Evolutionary conservation across 1,140 invertebrate genomes (phyloP), one percentile per base, ranked within the genome.

Genomic region (Eupeodes corollae): DNA sequence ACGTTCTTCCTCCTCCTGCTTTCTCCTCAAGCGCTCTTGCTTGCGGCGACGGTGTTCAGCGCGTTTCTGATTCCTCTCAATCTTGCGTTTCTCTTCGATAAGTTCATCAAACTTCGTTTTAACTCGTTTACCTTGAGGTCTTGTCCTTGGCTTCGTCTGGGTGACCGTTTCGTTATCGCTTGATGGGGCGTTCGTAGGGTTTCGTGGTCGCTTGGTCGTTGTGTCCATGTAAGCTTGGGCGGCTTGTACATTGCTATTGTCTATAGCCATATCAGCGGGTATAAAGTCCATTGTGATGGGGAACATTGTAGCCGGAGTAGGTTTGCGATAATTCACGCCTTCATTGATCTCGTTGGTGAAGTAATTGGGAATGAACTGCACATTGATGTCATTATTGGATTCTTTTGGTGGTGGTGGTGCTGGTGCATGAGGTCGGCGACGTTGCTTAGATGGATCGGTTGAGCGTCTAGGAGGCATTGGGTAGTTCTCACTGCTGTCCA

Each of bases 401-500:
- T 19, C 42, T 8, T 26, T 26, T 26, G 13, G 49, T 31, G 47
- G 52, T 43, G 51, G 11, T 53, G 52, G 37, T 51, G n/a, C n/a
- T n/a, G n/a, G 52, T 11, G 49, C 46, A 21, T 48, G 48, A 1
- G 30, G 26, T 8, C 51, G 48, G 8, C 58, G 56, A 6, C 19
- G 45, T 31, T 55, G 30, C 9, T 44, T 41, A 16, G n/a, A 14
- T 31, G 12, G 45, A 42, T 32, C 21, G 14, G 26, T 15, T 34
- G 13, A 35, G 14, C 9, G 43, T 30, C 21, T 9, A 18, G 44
- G 26, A 37, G 37, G 12, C 46, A 45, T 8, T 14, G 42, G 9
- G 31, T 31, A 26, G 49, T 62, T 59, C 50, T 66, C 63, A 10
- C 51, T 48, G 31, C 63, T 66, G 44, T 53, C 63, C 35, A 57